Percentiles rank a stretch among this genome's conserved stretches.
These are phyloP conservation scores for Salminus brasiliensis DNA, from an alignment of 2,113 vertebrate species.

Conservation along the genomic window DNA sequence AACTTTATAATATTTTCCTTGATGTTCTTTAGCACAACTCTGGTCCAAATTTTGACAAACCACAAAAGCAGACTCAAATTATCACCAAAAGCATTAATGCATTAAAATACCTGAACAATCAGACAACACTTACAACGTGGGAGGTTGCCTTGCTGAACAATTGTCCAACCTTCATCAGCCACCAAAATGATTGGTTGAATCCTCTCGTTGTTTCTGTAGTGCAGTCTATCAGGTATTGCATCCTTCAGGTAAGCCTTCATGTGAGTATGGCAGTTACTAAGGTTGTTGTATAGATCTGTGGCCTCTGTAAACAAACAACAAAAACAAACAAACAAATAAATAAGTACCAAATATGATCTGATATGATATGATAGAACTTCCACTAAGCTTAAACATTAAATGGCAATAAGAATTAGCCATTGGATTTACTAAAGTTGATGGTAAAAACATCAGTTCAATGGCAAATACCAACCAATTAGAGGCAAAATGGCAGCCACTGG, in stretches of 20 bases:
- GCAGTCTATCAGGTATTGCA: conserved; percentile 85
- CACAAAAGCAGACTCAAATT: too few species aligned
- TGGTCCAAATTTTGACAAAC: too few species aligned
- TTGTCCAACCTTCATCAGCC: conserved; percentile 96
- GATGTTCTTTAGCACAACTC: too few species aligned
- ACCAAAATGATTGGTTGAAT: conserved; percentile 90
- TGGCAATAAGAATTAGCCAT: neutral
- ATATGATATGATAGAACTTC: too few species aligned
- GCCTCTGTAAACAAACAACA: conserved; percentile 72
- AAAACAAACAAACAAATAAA: conserved; percentile 40
- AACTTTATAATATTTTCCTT: too few species aligned
- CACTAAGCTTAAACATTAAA: neutral
- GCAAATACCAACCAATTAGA: conserved; percentile 73
- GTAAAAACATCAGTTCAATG: neutral
- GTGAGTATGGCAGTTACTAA: conserved; percentile 78
- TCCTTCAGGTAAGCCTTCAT: conserved; percentile 89
- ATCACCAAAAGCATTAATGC: neutral
- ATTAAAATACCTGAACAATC: conserved; percentile 1
- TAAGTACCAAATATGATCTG: neutral
- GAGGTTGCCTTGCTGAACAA: conserved; percentile 76
- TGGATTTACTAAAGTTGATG: neutral
- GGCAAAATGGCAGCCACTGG: conserved; percentile 88
- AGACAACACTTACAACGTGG: conserved; percentile 74
- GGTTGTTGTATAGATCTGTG: conserved; percentile 68
- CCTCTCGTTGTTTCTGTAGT: conserved; percentile 83